Evolutionary conservation across 2,888 invertebrate species (phyloP).

Genomic region (Eupithecia centaureata): DNA sequence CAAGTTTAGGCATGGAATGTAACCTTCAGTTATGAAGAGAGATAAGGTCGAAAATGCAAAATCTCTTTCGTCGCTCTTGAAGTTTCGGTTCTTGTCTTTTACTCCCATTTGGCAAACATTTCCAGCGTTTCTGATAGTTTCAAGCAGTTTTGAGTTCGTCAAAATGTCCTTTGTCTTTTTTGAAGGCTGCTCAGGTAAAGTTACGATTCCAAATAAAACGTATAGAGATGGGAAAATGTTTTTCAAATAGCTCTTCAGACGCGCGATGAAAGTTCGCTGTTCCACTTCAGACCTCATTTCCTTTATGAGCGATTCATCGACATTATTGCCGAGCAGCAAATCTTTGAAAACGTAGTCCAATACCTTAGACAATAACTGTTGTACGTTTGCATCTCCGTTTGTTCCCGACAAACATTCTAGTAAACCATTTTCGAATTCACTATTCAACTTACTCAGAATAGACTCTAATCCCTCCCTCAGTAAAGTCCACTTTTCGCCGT

Average conservation of each 20-base stretch:
- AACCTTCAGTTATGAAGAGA: slow-evolving; percentile 73
- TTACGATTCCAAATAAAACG: slow-evolving; percentile 61
- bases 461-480: slow-evolving; percentile 68
- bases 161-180: slow-evolving; percentile 53
- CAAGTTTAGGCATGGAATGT: slow-evolving; percentile 67
- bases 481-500: slow-evolving; percentile 78
- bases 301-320: slow-evolving; percentile 59
- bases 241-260: slow-evolving; percentile 72
- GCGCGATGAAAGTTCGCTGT: slow-evolving; percentile 59
- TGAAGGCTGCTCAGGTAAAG: slow-evolving; percentile 59
- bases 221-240: slow-evolving; percentile 75
- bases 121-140: slow-evolving; percentile 59
- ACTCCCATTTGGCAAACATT: slow-evolving; percentile 58
- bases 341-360: slow-evolving; percentile 77
- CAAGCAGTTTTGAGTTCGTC: slow-evolving; percentile 60
- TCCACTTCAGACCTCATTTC: slow-evolving; percentile 61
- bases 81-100: slow-evolving; percentile 56
- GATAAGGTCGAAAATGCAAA: slow-evolving; percentile 63
- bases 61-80: slow-evolving; percentile 54
- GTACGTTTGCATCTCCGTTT: slow-evolving; percentile 79
- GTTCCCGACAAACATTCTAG: slow-evolving; percentile 79
- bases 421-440: slow-evolving; percentile 66
- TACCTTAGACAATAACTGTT: slow-evolving; percentile 76
- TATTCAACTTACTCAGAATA: slow-evolving; percentile 63
- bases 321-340: slow-evolving; percentile 67